phyloP scores from a whole-genome alignment of 2,113 vertebrate genomes.

The Myotis brandtii region DNA sequence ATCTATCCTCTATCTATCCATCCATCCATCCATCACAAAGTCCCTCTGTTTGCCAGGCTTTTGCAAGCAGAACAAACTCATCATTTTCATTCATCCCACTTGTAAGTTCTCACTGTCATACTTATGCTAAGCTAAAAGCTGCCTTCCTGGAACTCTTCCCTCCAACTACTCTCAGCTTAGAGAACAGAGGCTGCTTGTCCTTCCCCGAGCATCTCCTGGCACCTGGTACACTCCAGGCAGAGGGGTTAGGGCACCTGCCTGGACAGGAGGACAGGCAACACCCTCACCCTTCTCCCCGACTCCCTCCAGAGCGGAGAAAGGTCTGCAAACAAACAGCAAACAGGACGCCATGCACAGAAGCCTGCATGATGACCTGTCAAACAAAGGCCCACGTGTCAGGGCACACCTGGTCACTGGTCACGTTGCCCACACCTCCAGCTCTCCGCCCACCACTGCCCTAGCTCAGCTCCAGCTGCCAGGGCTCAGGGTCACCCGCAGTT shows the following conservation, averaged over 20 bases:
- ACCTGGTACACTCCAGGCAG: neutral
- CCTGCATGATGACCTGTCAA: neutral
- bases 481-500: slow-evolving; percentile 19
- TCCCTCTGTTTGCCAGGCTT: neutral
- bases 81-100: neutral
- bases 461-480: neutral
- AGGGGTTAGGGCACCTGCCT: neutral
- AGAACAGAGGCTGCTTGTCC: neutral
- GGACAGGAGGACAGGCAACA: neutral
- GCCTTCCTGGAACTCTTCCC: neutral
- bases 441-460: neutral
- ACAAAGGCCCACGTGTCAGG: neutral
- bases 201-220: neutral
- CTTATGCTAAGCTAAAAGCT: neutral
- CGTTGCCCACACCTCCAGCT: neutral
- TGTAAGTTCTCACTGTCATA: neutral
- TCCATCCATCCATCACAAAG: neutral
- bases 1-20: too few relatives aligned
- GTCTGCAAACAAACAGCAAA: neutral
- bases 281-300: neutral
- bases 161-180: neutral
- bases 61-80: neutral
- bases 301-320: neutral
- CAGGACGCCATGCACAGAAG: neutral
- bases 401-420: neutral